Evolutionary conservation across 2,113 vertebrate genomes (phyloP).

Genomic region (Odocoileus virginianus): DNA sequence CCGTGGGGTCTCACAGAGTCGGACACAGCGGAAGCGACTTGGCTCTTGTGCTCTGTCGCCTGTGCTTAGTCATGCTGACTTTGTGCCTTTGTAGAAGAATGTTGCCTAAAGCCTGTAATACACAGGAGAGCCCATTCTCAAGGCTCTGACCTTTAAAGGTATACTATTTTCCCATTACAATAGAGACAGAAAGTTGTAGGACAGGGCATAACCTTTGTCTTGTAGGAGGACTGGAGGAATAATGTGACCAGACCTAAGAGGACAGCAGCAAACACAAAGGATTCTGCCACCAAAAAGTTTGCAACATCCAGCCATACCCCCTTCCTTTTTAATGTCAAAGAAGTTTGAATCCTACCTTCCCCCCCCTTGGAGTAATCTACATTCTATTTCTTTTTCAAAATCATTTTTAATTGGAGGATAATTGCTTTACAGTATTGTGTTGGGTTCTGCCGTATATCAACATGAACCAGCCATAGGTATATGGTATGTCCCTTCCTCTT

Average conservation of each 20-base stretch:
- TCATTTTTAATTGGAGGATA: background rate
- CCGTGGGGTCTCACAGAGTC: background rate
- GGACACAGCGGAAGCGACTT: accelerated
- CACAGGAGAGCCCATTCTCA: background rate
- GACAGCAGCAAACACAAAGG: background rate
- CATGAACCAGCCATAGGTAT: background rate
- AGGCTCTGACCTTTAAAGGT: background rate
- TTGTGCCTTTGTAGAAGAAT: background rate
- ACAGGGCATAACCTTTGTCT: background rate
- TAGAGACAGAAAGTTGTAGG: background rate
- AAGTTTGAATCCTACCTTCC: background rate
- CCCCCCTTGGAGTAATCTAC: background rate
- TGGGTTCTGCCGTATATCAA: background rate
- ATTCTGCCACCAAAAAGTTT: background rate
- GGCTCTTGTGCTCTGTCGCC: background rate
- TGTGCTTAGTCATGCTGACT: background rate
- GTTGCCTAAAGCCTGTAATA: background rate
- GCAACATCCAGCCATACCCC: background rate
- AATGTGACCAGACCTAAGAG: background rate
- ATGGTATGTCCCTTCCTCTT: background rate
- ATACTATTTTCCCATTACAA: background rate
- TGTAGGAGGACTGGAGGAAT: background rate
- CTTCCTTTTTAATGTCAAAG: background rate
- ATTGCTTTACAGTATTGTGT: background rate
- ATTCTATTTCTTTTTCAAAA: background rate